These are phyloP conservation scores for Harpalus rufipes DNA, from an alignment of 2,888 invertebrate species.

Conservation along the genomic window DNA sequence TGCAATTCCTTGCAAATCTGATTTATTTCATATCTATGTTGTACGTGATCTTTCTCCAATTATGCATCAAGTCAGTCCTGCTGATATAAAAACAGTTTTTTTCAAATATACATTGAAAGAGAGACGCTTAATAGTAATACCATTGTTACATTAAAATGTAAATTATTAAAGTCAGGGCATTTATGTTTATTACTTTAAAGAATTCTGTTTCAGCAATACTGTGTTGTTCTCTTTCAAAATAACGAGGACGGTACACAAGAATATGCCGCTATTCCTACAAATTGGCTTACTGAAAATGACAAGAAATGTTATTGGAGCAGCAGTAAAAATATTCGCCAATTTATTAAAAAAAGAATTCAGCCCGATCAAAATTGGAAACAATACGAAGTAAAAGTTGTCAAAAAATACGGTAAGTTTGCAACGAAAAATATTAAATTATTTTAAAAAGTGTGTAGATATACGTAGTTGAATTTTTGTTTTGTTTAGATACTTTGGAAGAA, in stretches of 20 bases:
- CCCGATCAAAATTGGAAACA: too few relatives aligned
- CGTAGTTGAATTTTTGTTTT: not conserved
- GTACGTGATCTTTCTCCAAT: not conserved
- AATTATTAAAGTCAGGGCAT: not conserved
- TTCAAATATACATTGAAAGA: not conserved
- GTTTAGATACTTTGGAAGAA: not conserved
- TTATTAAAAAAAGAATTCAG: too few relatives aligned
- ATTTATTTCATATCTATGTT: conserved; percentile 16
- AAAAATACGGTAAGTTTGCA: not conserved
- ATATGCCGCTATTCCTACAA: too few relatives aligned
- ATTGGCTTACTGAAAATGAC: too few relatives aligned
- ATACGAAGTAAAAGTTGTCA: not conserved
- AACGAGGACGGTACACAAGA: too few relatives aligned
- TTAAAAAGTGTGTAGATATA: not conserved
- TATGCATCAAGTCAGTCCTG: not conserved
- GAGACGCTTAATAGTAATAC: not conserved
- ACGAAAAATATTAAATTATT: not conserved
- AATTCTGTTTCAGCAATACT: too few relatives aligned
- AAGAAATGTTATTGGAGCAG: too few relatives aligned
- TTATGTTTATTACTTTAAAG: too few relatives aligned
- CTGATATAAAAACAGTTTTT: not conserved
- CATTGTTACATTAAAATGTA: not conserved
- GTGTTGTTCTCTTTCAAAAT: too few relatives aligned
- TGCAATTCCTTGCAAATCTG: conserved; percentile 1
- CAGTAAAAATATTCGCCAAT: too few relatives aligned